phyloP scores from a whole-genome alignment of 2,113 vertebrate species.

The Spea multiplicata region DNA sequence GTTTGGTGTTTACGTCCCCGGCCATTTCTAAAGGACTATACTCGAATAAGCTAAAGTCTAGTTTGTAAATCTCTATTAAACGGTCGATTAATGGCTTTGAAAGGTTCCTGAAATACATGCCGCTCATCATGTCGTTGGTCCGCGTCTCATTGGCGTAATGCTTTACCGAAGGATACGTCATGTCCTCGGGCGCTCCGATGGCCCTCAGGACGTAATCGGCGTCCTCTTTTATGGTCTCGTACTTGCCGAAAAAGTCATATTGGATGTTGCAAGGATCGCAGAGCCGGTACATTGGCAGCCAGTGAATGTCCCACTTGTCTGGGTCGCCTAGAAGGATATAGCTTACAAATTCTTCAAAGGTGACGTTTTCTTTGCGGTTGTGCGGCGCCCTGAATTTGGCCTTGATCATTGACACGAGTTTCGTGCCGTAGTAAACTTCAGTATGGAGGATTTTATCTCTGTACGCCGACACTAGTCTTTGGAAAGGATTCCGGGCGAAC shows the following conservation, averaged over 20 bases:
- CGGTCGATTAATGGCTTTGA: conserved; percentile 50
- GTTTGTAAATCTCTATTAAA: conserved; percentile 51
- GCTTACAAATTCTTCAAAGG: conserved; percentile 60
- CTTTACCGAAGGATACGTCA: conserved; percentile 56
- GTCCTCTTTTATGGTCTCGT: conserved; percentile 56
- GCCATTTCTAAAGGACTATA: conserved; percentile 43
- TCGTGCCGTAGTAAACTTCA: not conserved
- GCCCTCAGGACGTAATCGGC: conserved; percentile 52
- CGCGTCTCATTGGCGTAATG: conserved; percentile 49
- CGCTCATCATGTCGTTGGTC: conserved; percentile 52
- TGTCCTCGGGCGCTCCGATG: conserved; percentile 49
- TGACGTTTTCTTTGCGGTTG: conserved; percentile 50
- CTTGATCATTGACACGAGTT: conserved; percentile 53
- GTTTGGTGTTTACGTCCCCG: no score
- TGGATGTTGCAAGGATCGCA: conserved; percentile 61
- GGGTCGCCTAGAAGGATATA: conserved; percentile 43
- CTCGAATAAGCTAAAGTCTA: conserved; percentile 59
- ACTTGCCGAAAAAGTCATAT: conserved; percentile 58
- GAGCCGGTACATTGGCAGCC: conserved; percentile 61
- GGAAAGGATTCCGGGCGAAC: conserved; percentile 61
- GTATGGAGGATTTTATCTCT: conserved; percentile 61
- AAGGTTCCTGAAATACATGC: conserved; percentile 53
- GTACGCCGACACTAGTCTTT: conserved; percentile 63
- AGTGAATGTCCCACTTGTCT: conserved; percentile 53
- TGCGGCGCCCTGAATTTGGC: conserved; percentile 51